Evolutionary conservation across 2,888 invertebrate species (phyloP).

Genomic region (Athrips mouffetella): DNA sequence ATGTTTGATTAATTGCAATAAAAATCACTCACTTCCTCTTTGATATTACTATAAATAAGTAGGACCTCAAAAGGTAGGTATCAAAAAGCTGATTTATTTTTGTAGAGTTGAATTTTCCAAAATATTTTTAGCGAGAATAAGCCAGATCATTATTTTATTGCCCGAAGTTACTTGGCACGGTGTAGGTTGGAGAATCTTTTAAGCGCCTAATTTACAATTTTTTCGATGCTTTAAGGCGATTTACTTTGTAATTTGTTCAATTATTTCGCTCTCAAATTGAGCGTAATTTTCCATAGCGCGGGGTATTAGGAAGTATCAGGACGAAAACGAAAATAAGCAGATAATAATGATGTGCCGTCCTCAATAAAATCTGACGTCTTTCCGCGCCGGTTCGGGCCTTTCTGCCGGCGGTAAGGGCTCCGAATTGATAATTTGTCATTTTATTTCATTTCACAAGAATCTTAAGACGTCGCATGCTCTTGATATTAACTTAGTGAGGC

Average conservation of each 20-base stretch:
- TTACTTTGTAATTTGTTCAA: slow-evolving; percentile 60
- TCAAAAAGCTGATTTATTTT: too few species aligned
- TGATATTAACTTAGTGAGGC: not conserved
- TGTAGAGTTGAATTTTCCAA: too few species aligned
- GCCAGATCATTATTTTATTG: slow-evolving; percentile 6
- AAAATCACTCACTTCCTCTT: too few species aligned
- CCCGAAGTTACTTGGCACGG: not conserved
- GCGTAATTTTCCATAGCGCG: slow-evolving; percentile 56
- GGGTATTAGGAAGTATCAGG: slow-evolving; percentile 50
- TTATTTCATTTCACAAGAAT: slow-evolving; percentile 4
- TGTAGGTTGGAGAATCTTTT: slow-evolving; percentile 44
- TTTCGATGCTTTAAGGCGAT: slow-evolving; percentile 58
- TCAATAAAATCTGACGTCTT: slow-evolving; percentile 46
- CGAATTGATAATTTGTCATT: slow-evolving; percentile 15
- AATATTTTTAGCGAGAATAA: too few species aligned
- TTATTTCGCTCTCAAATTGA: slow-evolving; percentile 62
- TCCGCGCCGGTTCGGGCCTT: slow-evolving; percentile 17
- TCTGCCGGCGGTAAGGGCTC: not conserved
- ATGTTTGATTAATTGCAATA: too few species aligned
- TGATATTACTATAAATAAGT: too few species aligned
- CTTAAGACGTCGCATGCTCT: not conserved
- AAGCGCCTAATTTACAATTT: slow-evolving; percentile 65
- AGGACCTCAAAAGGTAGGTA: too few species aligned
- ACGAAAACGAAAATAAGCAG: slow-evolving; percentile 57
- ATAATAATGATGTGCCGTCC: slow-evolving; percentile 58